Evolutionary conservation across 2,113 vertebrate genomes (phyloP).

Genomic region (Serilophus lunatus): DNA sequence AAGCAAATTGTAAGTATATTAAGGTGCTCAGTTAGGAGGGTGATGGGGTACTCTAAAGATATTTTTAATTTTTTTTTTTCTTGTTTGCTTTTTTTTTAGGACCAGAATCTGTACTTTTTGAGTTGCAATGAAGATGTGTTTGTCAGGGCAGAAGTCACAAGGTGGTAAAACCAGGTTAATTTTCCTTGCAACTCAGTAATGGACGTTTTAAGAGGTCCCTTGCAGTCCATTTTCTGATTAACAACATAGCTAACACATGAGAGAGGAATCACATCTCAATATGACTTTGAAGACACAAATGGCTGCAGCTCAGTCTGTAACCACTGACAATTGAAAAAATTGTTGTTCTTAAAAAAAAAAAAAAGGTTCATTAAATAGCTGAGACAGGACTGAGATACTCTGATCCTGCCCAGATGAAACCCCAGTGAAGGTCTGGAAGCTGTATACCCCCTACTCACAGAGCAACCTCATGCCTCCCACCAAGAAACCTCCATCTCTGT

Average conservation of each 20-base stretch:
- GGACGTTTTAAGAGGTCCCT: neutral
- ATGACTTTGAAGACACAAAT: neutral
- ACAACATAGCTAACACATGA: neutral
- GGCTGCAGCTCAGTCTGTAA: neutral
- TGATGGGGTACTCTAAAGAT: neutral
- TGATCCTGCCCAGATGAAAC: neutral
- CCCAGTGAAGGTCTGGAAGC: neutral
- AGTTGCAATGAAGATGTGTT: neutral
- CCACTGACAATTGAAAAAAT: neutral
- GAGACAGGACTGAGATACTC: neutral
- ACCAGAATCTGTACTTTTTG: neutral
- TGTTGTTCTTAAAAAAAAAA: neutral
- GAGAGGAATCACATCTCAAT: neutral
- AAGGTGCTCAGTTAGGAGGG: neutral
- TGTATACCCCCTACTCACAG: neutral
- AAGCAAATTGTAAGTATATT: neutral
- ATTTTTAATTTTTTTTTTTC: neutral
- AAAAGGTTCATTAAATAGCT: neutral
- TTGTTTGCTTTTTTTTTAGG: neutral
- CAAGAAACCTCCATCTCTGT: neutral
- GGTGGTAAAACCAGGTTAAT: neutral
- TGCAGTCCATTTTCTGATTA: neutral
- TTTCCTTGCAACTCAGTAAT: neutral
- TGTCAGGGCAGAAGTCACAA: neutral
- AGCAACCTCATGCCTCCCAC: fast-evolving